Conservation (phyloP, 92 coral and sea anemone genomes). For the Epizoanthus fatuus region DNA sequence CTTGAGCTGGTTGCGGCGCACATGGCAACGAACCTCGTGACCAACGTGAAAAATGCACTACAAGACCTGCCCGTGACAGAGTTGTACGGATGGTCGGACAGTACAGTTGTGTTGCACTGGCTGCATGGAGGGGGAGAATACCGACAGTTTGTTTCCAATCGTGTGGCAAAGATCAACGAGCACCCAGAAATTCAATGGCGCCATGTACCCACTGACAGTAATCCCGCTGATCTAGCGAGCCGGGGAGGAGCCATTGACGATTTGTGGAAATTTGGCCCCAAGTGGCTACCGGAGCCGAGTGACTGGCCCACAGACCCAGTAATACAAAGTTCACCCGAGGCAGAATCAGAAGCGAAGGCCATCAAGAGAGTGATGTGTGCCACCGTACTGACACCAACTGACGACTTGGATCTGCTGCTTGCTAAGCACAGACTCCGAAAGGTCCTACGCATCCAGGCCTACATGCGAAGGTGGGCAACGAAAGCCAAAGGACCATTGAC, state of each 20-base stretch:
- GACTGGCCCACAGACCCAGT: slow-evolving; percentile 1
- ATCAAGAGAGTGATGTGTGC: slow-evolving; percentile 6
- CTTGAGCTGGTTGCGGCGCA: slow-evolving; percentile 22
- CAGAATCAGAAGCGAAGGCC: slow-evolving; percentile 4
- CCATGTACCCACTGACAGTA: neutral
- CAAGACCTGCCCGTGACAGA: slow-evolving; percentile 10
- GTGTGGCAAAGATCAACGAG: neutral
- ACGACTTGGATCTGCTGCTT: slow-evolving; percentile 7
- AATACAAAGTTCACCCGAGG: neutral
- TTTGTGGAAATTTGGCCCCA: neutral
- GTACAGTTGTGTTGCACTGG: slow-evolving; percentile 18
- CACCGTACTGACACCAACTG: neutral
- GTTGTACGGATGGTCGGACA: slow-evolving; percentile 20
- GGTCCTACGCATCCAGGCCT: slow-evolving; percentile 10
- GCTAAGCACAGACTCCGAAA: neutral
- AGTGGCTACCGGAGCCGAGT: no score
- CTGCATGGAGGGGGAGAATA: neutral
- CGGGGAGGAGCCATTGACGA: neutral
- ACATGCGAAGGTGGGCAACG: slow-evolving; percentile 1
- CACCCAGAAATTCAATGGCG: slow-evolving; percentile 16
- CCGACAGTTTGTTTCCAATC: neutral
- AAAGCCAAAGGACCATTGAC: neutral
- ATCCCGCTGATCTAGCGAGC: slow-evolving; percentile 7
- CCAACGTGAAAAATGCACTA: slow-evolving; percentile 12
- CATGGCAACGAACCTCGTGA: slow-evolving; percentile 24